Conservation (phyloP, 2,888 invertebrate genomes). For the Ashinkailepas kermadecensis region DNA sequence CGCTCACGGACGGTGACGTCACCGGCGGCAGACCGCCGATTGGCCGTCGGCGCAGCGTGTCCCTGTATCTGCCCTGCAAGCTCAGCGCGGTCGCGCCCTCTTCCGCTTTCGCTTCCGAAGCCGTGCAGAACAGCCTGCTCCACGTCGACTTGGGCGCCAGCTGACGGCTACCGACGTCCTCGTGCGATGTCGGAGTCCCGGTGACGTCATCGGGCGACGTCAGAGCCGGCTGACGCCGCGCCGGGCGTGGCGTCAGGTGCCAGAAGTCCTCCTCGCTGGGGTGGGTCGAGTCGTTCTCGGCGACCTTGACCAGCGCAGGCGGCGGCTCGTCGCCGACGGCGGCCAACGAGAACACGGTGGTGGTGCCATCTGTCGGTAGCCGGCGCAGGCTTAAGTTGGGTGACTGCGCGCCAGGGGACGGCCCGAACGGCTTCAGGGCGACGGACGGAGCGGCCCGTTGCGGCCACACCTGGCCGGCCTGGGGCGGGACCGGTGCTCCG, state of each 20-base stretch:
- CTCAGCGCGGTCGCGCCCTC: background rate
- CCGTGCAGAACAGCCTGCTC: background rate
- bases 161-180: background rate
- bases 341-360: background rate
- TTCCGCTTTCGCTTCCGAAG: background rate
- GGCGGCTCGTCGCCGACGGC: too few species aligned
- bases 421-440: background rate
- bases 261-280: slow-evolving; percentile 8
- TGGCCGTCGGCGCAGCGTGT: background rate
- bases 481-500: background rate
- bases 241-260: background rate
- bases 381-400: background rate
- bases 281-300: background rate
- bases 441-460: background rate
- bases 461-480: background rate
- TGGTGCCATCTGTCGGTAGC: background rate
- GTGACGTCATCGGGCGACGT: background rate
- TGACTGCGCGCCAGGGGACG: background rate
- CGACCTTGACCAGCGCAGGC: background rate
- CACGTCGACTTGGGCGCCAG: background rate
- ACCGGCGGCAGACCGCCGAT: background rate
- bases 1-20: background rate
- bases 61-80: background rate
- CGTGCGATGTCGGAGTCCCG: background rate
- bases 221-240: background rate